Evolutionary conservation across 2,113 vertebrate species (phyloP).

Genomic region (Carollia perspicillata): DNA sequence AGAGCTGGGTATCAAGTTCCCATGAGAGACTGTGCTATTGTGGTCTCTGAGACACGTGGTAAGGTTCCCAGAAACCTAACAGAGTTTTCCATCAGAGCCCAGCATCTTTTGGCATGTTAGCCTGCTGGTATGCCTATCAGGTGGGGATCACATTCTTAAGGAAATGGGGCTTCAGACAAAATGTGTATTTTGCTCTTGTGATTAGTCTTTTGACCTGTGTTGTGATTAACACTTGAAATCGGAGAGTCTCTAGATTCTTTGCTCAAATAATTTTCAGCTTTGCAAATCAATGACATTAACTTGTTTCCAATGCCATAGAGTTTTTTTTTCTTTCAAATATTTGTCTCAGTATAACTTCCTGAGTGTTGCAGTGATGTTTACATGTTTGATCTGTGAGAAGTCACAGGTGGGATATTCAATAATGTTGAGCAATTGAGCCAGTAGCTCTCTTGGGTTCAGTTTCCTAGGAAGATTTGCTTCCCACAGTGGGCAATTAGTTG

Average conservation of each 20-base stretch:
- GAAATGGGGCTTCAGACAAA: not conserved
- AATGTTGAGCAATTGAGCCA: not conserved
- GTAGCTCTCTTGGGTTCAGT: conserved; percentile 8
- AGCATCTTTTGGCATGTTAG: not conserved
- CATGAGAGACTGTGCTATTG: not conserved
- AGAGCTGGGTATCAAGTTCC: not conserved
- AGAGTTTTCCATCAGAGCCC: not conserved
- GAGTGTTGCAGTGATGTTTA: not conserved
- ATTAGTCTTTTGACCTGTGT: not conserved
- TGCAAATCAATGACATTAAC: conserved; percentile 36
- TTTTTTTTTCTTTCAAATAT: conserved; percentile 25
- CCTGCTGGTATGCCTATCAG: not conserved
- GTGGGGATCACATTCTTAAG: not conserved
- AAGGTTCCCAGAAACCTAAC: not conserved
- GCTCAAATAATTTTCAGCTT: not conserved
- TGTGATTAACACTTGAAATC: not conserved
- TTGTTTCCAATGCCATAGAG: not conserved
- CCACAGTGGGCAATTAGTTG: conserved; percentile 51
- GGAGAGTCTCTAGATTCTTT: not conserved
- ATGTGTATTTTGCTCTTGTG: not conserved
- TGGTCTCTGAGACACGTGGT: not conserved
- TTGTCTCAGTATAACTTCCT: not conserved
- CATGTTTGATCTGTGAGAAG: conserved; percentile 13
- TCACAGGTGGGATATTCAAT: not conserved
- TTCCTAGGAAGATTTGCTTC: conserved; percentile 46